Conservation (phyloP, 2,797 vertebrate species). For the Amazona ochrocephala region DNA sequence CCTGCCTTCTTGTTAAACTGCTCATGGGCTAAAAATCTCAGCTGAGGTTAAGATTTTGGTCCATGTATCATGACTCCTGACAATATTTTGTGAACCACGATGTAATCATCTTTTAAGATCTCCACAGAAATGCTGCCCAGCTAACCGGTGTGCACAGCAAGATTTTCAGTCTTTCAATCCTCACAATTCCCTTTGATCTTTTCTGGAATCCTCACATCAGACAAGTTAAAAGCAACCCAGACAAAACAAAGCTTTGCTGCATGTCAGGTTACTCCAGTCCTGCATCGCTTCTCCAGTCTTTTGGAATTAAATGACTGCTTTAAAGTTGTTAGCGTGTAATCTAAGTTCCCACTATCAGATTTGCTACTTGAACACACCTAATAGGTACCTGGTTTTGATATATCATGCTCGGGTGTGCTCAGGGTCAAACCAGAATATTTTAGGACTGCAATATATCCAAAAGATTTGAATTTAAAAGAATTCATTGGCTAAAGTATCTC, state of each 20-base stretch:
- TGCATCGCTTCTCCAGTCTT: not conserved
- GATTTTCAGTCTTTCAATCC: not conserved
- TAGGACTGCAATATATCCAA: not conserved
- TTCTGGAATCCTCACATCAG: not conserved
- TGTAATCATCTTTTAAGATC: not conserved
- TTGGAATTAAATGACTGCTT: not conserved
- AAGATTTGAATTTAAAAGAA: not conserved
- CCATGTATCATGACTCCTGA: not conserved
- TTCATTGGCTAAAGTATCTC: not conserved
- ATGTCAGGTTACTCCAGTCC: not conserved
- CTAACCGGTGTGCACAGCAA: not conserved
- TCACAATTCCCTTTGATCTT: not conserved
- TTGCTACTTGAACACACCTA: not conserved
- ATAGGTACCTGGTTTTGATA: not conserved
- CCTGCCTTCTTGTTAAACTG: not conserved
- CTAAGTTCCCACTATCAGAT: not conserved
- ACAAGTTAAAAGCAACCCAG: not conserved
- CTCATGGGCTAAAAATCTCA: not conserved
- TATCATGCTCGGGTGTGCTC: not conserved
- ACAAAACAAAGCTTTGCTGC: not conserved
- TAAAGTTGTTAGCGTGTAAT: not conserved
- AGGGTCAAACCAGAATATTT: not conserved
- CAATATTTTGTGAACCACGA: not conserved
- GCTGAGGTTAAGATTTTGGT: not conserved
- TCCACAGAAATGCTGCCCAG: not conserved